Percentiles rank a stretch among this genome's conserved stretches.
These are phyloP conservation scores for Lepidonotus clava DNA, from an alignment of 2,888 invertebrate genomes.

Conservation along the genomic window DNA sequence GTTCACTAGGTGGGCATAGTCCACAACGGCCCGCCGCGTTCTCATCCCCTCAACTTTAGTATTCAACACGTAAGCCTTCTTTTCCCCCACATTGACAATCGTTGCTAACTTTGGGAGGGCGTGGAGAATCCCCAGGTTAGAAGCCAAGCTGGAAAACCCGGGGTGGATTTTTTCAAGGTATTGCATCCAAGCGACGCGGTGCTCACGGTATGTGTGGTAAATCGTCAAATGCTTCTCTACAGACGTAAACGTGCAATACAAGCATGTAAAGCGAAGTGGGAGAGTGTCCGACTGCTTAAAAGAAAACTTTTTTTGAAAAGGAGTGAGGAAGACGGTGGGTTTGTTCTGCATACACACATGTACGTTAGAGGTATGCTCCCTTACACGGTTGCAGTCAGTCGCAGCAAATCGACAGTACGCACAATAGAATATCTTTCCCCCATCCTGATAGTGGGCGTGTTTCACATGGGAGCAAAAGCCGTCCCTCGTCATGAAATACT, in stretches of 20 bases:
- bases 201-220: not conserved
- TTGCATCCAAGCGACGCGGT: not conserved
- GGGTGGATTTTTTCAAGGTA: not conserved
- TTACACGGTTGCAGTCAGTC: not conserved
- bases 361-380: not conserved
- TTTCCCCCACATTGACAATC: too few species aligned
- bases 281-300: not conserved
- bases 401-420: not conserved
- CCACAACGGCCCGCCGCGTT: not conserved
- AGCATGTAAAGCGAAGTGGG: not conserved
- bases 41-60: not conserved
- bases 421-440: constrained; percentile 5
- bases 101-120: not conserved
- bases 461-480: not conserved
- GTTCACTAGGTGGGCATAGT: not conserved
- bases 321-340: not conserved
- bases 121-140: not conserved
- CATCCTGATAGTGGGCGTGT: not conserved
- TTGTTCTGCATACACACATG: not conserved
- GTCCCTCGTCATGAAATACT: not conserved
- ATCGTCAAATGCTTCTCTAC: not conserved
- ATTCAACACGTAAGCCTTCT: not conserved
- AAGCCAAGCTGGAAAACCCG: not conserved
- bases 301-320: not conserved
- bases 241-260: not conserved